A percentile compares a stretch with the other conserved stretches of the same genome.
Evolutionary conservation across 2,113 vertebrate species (phyloP).

Genomic region (Mastomys coucha): DNA sequence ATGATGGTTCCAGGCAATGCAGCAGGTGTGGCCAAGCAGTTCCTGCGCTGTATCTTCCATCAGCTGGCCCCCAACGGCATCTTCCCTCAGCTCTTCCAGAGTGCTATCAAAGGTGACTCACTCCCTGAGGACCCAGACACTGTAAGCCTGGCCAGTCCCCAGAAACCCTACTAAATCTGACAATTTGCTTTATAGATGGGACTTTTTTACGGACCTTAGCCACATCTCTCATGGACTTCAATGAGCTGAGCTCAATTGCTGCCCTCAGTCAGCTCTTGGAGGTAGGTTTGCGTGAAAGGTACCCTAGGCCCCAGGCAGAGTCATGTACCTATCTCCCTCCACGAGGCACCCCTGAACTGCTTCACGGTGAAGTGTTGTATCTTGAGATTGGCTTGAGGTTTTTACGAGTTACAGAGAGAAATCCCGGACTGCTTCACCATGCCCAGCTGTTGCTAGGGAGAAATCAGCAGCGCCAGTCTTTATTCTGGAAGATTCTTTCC

Average conservation of each 20-base stretch:
- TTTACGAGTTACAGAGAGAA: not conserved
- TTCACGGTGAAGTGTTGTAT: not conserved
- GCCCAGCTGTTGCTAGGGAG: not conserved
- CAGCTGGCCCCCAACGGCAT: conserved; percentile 98
- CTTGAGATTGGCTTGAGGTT: not conserved
- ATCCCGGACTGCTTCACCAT: not conserved
- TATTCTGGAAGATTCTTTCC: not conserved
- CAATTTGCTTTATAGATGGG: conserved; percentile 90
- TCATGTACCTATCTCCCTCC: not conserved
- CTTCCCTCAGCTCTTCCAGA: conserved; percentile 98
- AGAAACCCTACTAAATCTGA: not conserved
- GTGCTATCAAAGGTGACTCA: conserved; percentile 96
- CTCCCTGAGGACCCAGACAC: fast-evolving
- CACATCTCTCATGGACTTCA: conserved; percentile 96
- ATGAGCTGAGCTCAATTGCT: conserved; percentile 96
- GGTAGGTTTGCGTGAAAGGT: conserved; percentile 85
- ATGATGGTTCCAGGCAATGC: conserved; percentile 99
- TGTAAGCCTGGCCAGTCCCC: not conserved
- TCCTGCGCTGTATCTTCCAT: conserved; percentile 97
- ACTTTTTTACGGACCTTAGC: conserved; percentile 97
- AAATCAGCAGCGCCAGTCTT: not conserved
- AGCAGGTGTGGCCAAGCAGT: conserved; percentile 98
- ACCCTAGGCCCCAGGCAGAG: not conserved
- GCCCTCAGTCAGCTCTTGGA: conserved; percentile 97
- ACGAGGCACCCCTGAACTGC: not conserved